Evolutionary conservation across 2,888 invertebrate species (phyloP).

Genomic region (Salpingus planirostris): DNA sequence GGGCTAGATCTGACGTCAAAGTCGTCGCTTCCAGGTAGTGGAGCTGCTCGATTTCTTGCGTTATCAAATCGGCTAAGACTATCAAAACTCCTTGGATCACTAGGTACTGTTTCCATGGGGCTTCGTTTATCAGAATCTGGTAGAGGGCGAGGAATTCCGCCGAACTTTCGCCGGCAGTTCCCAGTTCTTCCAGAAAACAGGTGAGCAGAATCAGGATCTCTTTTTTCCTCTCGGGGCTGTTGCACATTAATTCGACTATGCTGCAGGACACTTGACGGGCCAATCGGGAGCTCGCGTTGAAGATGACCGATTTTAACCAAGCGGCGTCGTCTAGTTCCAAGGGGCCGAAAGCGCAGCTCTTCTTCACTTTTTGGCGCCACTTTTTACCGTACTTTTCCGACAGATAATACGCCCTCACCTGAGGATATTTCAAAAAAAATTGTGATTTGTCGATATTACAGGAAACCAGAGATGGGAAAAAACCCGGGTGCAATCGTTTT

Average conservation of each 20-base stretch:
- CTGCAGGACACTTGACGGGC: conserved; percentile 85
- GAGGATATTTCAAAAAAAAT: too few species aligned
- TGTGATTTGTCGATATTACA: too few species aligned
- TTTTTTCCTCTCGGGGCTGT: conserved; percentile 56
- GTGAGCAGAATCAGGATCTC: conserved; percentile 81
- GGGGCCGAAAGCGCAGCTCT: conserved; percentile 41
- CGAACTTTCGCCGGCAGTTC: conserved; percentile 82
- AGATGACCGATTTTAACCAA: conserved; percentile 88
- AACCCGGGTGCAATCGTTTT: too few species aligned
- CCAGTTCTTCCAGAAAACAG: conserved; percentile 77
- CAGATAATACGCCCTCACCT: conserved; percentile 49
- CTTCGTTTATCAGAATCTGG: conserved; percentile 72
- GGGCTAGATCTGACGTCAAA: conserved; percentile 85
- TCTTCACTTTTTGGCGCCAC: conserved; percentile 48
- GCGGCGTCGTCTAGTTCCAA: conserved; percentile 59
- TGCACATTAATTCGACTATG: conserved; percentile 76
- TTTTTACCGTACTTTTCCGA: conserved; percentile 65
- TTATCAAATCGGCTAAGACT: conserved; percentile 76
- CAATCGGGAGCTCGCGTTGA: conserved; percentile 82
- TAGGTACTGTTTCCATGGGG: conserved; percentile 90
- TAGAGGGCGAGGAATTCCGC: conserved; percentile 85
- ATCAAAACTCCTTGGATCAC: conserved; percentile 79
- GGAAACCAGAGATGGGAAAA: too few species aligned
- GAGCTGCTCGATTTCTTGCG: conserved; percentile 79
- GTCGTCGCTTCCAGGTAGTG: conserved; percentile 87